Conservation (phyloP, 35 echinoderm and acorn worm species). For the Ophiothrix spiculata region DNA sequence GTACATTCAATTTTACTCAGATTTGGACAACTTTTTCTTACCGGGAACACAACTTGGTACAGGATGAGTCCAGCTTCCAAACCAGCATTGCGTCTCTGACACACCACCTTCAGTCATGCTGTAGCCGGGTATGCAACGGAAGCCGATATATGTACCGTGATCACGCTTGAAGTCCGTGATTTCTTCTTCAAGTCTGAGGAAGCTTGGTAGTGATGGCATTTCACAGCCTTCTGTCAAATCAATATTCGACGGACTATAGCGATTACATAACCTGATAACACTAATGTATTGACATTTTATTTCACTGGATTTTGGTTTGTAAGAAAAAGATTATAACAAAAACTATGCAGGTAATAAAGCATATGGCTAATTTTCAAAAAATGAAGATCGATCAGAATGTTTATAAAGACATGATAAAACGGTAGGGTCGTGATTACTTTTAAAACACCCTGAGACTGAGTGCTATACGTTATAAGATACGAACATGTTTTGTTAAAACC, state of each 20-base stretch:
- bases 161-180: neutral
- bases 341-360: too few species aligned
- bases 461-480: too few species aligned
- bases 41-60: constrained; percentile 58
- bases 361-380: too few species aligned
- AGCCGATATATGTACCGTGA: neutral
- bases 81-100: constrained; percentile 52
- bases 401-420: too few species aligned
- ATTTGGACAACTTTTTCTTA: constrained; percentile 2
- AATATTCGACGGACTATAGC: neutral
- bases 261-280: neutral
- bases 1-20: neutral
- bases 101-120: neutral
- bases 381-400: too few species aligned
- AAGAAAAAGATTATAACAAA: neutral
- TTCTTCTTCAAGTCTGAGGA: neutral
- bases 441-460: too few species aligned
- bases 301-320: neutral
- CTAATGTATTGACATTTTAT: neutral
- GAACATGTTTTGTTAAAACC: too few species aligned
- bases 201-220: neutral
- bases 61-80: constrained; percentile 54
- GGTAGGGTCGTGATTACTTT: too few species aligned
- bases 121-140: constrained; percentile 11
- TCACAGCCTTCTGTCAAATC: constrained; percentile 8